Conservation (phyloP, 1,140 invertebrate genomes). For the Drosophila bocki region DNA sequence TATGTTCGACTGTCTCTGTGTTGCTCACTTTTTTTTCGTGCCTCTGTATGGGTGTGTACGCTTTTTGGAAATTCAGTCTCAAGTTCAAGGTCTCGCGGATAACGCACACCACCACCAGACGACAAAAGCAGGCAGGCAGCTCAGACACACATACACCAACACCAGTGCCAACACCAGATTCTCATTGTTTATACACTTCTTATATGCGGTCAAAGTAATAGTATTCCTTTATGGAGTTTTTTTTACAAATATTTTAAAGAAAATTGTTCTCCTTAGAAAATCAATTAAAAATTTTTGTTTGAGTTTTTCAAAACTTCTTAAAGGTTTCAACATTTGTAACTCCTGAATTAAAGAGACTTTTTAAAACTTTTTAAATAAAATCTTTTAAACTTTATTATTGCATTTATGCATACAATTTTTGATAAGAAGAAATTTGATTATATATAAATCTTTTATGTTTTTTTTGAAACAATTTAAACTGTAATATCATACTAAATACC, state of each 20-base stretch:
- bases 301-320: too few relatives aligned
- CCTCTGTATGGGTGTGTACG: constrained; percentile 52
- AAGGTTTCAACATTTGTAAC: too few relatives aligned
- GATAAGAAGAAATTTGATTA: too few relatives aligned
- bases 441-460: too few relatives aligned
- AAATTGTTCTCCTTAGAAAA: background rate
- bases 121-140: constrained; percentile 24
- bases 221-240: background rate
- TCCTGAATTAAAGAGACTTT: too few relatives aligned
- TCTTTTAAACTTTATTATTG: too few relatives aligned
- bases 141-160: constrained; percentile 22
- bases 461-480: too few relatives aligned
- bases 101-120: constrained; percentile 47
- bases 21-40: constrained; percentile 40
- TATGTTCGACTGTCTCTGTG: constrained; percentile 21
- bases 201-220: constrained; percentile 3
- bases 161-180: constrained; percentile 11
- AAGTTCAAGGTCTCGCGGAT: constrained; percentile 85
- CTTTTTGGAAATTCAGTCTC: constrained; percentile 85
- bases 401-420: too few relatives aligned
- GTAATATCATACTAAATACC: too few relatives aligned
- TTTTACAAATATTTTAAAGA: background rate
- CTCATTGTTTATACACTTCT: constrained; percentile 38
- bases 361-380: too few relatives aligned
- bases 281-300: too few relatives aligned